Evolutionary conservation across 2,797 vertebrate genomes (phyloP).

Genomic region (Hippopotamyrus pictus): DNA sequence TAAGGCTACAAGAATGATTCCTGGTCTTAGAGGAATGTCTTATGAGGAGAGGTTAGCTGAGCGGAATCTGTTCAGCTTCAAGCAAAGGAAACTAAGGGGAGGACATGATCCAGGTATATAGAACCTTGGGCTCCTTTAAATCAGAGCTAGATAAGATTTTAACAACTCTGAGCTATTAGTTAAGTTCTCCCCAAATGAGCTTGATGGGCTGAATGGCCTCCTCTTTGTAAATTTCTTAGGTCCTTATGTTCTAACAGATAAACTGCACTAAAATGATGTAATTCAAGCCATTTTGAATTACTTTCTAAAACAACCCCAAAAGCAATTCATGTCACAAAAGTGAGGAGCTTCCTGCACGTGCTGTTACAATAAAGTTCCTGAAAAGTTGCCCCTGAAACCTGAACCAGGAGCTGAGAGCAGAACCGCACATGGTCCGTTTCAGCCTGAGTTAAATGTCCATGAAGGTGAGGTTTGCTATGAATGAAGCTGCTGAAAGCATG

Average conservation of each 20-base stretch:
- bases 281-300: neutral
- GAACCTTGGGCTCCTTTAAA: neutral
- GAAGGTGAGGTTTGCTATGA: neutral
- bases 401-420: neutral
- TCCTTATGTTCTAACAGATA: neutral
- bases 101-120: neutral
- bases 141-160: neutral
- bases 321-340: neutral
- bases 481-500: neutral
- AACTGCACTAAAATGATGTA: neutral
- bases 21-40: neutral
- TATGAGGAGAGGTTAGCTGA: neutral
- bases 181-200: neutral
- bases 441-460: neutral
- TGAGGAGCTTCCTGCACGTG: neutral
- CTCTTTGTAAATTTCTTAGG: neutral
- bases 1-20: neutral
- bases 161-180: neutral
- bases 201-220: neutral
- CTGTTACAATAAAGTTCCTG: neutral
- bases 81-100: neutral
- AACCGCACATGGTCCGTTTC: neutral
- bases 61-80: neutral
- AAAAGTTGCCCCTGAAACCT: neutral
- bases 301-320: neutral